These are phyloP conservation scores for Balearica regulorum DNA, from an alignment of 2,797 vertebrate genomes.

Conservation along the genomic window DNA sequence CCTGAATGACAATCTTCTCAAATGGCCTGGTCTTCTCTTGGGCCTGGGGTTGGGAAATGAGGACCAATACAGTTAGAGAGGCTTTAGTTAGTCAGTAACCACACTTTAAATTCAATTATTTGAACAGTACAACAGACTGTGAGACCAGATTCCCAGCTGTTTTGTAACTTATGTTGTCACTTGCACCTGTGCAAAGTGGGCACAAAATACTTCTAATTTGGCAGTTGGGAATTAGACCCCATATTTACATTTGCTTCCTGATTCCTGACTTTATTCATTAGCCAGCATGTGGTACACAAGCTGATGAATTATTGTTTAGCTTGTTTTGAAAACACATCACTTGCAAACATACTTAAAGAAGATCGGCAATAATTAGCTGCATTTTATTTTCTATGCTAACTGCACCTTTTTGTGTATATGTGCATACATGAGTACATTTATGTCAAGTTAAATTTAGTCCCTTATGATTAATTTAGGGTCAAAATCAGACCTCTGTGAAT, in stretches of 20 bases:
- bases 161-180: slow-evolving; percentile 49
- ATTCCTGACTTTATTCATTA: slow-evolving; percentile 69
- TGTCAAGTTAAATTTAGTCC: slow-evolving; percentile 15
- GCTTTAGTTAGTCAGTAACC: slow-evolving; percentile 58
- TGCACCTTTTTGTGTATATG: neutral
- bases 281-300: slow-evolving; percentile 41
- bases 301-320: slow-evolving; percentile 49
- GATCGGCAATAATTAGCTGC: slow-evolving; percentile 50
- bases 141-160: slow-evolving; percentile 50
- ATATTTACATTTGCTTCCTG: slow-evolving; percentile 34
- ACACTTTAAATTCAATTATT: slow-evolving; percentile 57
- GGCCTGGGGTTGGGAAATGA: slow-evolving; percentile 58
- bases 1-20: slow-evolving; percentile 74
- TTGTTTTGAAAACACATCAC: slow-evolving; percentile 54
- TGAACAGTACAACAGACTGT: slow-evolving; percentile 31
- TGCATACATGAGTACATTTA: neutral
- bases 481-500: slow-evolving; percentile 1
- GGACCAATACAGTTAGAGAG: slow-evolving; percentile 44
- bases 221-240: slow-evolving; percentile 50
- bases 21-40: slow-evolving; percentile 66
- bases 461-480: slow-evolving; percentile 31
- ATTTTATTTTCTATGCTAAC: slow-evolving; percentile 47
- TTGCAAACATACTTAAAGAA: slow-evolving; percentile 40
- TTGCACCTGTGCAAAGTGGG: slow-evolving; percentile 63
- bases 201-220: slow-evolving; percentile 59